Evolutionary conservation across 2,797 vertebrate genomes (phyloP), one percentile per base, ranked within the genome.

Genomic region (Parotocinclus haroldoi): DNA sequence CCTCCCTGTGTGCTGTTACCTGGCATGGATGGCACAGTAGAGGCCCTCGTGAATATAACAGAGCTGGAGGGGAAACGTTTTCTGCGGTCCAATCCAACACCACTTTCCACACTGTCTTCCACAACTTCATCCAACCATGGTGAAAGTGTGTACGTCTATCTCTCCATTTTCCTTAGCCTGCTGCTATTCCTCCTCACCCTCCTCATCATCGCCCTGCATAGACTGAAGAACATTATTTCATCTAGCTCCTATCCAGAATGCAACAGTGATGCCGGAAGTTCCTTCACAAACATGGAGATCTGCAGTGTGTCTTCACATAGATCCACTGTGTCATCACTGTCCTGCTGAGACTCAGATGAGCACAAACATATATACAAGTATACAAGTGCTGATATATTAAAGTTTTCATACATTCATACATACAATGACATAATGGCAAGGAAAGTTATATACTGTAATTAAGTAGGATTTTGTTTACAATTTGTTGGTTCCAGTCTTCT

Each of bases 251-350:
- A 92, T 61, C 94, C 94, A 0, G 96, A 98, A 82, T 93, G 93
- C 78, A 91, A 90, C 69, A 96, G 95, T n/a, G 95, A 96, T 60
- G 89, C 87, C 14, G 92, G 91, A 50, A 93, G 94, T 83, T 96
- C 95, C 2, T 97, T 96, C 85, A 96, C 95, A 79, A 97, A 97
- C 83, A 92, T 98, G 89, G 96, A 99, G 88, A 95, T 98, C 82
- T 96, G 95, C 50, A 98, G 96, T 69, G 89, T 98, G 83, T 95
- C 92, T 70, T 97, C 95, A 17, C 95, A 93, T 80, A 88, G 79
- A 68, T 97, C 95, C 64, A 92, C 93, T 66, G 87, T 96, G 73
- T 97, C 95, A 71, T 90, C 93, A 0, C 66, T 89, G 55, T 87
- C 88, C 71, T 84, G 76, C 76, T 88, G 81, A 85, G 48, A 50